Evolutionary conservation across 2,113 vertebrate species (phyloP).

Genomic region (Alethe diademata): DNA sequence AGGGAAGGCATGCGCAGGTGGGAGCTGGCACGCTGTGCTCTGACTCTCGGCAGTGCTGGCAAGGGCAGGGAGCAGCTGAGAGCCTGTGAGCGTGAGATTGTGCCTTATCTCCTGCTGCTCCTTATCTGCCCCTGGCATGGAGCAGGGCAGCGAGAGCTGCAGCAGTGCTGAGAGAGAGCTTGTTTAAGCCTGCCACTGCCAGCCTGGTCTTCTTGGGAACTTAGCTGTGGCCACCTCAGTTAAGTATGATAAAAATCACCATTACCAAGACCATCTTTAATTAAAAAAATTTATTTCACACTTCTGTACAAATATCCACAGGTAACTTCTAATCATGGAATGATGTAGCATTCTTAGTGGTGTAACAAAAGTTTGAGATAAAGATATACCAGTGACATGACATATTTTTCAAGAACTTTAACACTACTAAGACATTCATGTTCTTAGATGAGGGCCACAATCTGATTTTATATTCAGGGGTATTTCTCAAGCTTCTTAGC

Average conservation of each 20-base stretch:
- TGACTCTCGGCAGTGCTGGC: neutral
- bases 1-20: accelerated
- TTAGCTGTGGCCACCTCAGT: neutral
- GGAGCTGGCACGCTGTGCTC: neutral
- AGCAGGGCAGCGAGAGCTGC: accelerated
- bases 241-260: neutral
- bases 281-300: conserved; percentile 78
- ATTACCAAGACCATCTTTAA: conserved; percentile 45
- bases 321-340: conserved; percentile 71
- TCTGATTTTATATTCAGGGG: neutral
- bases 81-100: accelerated
- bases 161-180: accelerated
- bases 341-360: conserved; percentile 67
- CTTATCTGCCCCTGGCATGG: neutral
- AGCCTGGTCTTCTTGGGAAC: neutral
- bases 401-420: conserved; percentile 49
- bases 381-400: conserved; percentile 70
- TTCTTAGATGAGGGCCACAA: neutral
- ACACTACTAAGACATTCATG: neutral
- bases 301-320: conserved; percentile 83
- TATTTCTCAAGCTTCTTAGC: neutral
- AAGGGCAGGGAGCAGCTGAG: neutral
- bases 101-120: neutral
- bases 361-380: conserved; percentile 62
- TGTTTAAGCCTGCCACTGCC: neutral